Percentiles rank a stretch among this genome's conserved stretches.
These are phyloP conservation scores for Oryctes rhinoceros DNA, from an alignment of 1,140 invertebrate species.

Conservation along the genomic window DNA sequence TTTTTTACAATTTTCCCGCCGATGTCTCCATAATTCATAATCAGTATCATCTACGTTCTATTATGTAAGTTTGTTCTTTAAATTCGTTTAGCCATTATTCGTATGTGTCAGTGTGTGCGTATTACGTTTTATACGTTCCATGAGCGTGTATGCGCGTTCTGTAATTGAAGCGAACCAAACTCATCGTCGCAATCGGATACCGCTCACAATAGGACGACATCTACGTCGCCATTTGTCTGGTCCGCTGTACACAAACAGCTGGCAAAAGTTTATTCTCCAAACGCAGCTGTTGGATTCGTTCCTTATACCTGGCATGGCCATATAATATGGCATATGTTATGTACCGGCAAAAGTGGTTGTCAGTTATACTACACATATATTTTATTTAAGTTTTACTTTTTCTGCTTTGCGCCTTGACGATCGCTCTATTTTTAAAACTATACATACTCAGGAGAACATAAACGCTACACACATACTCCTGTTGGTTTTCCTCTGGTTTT, in stretches of 20 bases:
- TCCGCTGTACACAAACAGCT: conserved; percentile 57
- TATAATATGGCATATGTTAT: conserved; percentile 54
- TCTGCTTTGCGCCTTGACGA: conserved; percentile 3
- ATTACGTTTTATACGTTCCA: not conserved
- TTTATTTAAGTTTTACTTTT: conserved; percentile 13
- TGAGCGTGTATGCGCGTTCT: conserved; percentile 12
- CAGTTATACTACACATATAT: conserved; percentile 45
- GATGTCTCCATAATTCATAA: conserved; percentile 50
- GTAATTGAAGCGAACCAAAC: conserved; percentile 49
- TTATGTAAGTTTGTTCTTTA: conserved; percentile 51
- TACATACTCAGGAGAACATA: not conserved
- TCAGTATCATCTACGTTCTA: conserved; percentile 53
- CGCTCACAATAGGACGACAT: conserved; percentile 37
- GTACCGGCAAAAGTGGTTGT: conserved; percentile 49
- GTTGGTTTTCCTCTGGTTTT: not conserved
- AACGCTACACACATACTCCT: not conserved
- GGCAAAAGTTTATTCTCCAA: conserved; percentile 59
- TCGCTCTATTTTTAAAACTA: conserved; percentile 32
- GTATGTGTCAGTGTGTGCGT: conserved; percentile 16
- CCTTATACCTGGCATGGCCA: conserved; percentile 55
- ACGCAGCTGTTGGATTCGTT: conserved; percentile 56
- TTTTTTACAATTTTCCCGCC: conserved; percentile 32
- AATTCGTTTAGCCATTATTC: conserved; percentile 57
- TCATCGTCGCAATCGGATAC: not conserved
- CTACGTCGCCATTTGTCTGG: conserved; percentile 46